Evolutionary conservation across 2,888 invertebrate species (phyloP), one percentile per base, ranked within the genome.

Genomic region (Caenorhabditis sp.): DNA sequence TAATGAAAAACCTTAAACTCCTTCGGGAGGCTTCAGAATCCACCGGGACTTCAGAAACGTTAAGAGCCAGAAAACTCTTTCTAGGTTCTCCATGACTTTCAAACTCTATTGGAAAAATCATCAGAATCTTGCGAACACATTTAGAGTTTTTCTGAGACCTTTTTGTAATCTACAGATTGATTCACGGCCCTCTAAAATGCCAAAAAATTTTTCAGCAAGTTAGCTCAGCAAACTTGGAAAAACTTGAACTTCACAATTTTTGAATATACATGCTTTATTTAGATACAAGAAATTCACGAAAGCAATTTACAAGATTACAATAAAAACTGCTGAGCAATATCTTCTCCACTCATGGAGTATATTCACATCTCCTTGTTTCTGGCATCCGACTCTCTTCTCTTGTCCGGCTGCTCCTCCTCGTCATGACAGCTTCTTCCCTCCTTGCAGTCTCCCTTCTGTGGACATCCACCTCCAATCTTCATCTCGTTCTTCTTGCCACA

Each of bases 311-410:
- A 51, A 51, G n/a, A 22, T 6, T 24, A 19, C 22, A 26, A 54
- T 26, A 26, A 54, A 54, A 54, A 26, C 14, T 26, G 24, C 14
- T 26, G 54, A 26, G 54, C 26, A 54, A 54, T 54, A 14, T 26
- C 24, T 14, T 54, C 54, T 0, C 10, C 12, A 10, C 24, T 10
- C 51, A 51, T 51, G 3, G 26, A 54, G 2, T 54, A 24, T 0
- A 26, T 54, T 54, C 26, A 54, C 54, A 41, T 56, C 28, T 56
- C 44, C 59, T 47, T 56, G 14, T 54, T 54, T 54, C 54, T 54
- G 14, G 22, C 26, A 54, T 73, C 63, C 3, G 44, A 61, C 26
- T 54, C 61, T 26, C 51, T 56, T 47, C 61, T 61, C 41, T 61
- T 61, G 14, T 61, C 61, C 61, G 41, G 41, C 10, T 12, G n/a